Conservation (phyloP, 92 coral and sea anemone genomes). For the Galaxea fascicularis region DNA sequence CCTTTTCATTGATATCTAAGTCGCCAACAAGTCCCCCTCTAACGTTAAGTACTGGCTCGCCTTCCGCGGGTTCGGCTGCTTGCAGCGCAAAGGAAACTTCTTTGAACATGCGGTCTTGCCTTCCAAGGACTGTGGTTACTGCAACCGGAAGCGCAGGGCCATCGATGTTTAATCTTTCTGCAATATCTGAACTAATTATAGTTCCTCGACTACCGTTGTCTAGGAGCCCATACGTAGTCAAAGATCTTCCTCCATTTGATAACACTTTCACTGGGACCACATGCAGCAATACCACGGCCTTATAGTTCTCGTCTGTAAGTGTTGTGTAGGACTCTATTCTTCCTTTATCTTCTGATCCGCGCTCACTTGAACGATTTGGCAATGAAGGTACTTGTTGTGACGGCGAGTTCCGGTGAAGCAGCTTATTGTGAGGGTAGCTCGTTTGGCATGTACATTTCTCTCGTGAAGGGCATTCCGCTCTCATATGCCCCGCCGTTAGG, state of each 20-base stretch:
- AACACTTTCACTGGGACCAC: conserved; percentile 54
- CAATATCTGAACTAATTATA: conserved; percentile 37
- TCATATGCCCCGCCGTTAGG: conserved; percentile 52
- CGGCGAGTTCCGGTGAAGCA: no score
- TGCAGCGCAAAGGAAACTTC: conserved; percentile 30
- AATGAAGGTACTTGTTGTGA: no score
- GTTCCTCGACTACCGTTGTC: conserved; percentile 60
- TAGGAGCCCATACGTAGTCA: conserved; percentile 57
- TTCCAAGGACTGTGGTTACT: conserved; percentile 58
- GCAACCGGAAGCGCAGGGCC: conserved; percentile 43
- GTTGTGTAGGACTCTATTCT: background rate
- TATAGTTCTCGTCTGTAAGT: background rate
- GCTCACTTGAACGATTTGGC: no score
- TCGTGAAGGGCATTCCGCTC: conserved; percentile 22
- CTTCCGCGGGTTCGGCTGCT: conserved; percentile 15
- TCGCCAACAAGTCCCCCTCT: conserved; percentile 36
- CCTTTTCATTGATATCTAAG: conserved; percentile 43
- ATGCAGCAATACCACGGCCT: conserved; percentile 44
- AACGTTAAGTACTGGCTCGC: conserved; percentile 30
- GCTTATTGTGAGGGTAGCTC: conserved; percentile 18
- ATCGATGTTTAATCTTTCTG: conserved; percentile 31
- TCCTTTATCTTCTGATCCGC: background rate
- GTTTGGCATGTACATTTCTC: conserved; percentile 43
- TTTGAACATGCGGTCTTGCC: conserved; percentile 44
- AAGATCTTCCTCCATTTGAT: conserved; percentile 27